Percentiles rank a stretch among this genome's conserved stretches.
These are phyloP conservation scores for Chrysaora quinquecirrha DNA, from an alignment of 30 jellyfish, hydroid and myxozoan genomes.

Conservation along the genomic window DNA sequence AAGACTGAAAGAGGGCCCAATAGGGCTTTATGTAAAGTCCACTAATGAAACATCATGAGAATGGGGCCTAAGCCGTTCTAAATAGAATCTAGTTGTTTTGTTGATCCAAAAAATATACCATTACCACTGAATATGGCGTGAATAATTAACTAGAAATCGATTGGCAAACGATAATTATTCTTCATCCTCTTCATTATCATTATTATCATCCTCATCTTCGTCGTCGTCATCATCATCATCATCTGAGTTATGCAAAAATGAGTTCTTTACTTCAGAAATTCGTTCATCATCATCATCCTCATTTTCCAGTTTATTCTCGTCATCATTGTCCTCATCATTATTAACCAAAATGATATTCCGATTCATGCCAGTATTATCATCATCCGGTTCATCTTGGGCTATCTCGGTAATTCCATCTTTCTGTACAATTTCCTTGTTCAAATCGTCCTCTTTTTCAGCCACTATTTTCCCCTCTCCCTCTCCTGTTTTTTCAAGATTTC, in stretches of 20 bases:
- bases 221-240: conserved; percentile 14
- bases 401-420: conserved; percentile 49
- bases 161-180: background rate
- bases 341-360: background rate
- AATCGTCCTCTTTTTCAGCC: conserved; percentile 26
- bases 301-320: conserved; percentile 7
- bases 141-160: too few relatives aligned
- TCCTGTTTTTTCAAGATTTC: background rate
- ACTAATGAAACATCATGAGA: too few relatives aligned
- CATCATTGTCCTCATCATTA: conserved; percentile 1
- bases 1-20: too few relatives aligned
- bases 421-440: conserved; percentile 20
- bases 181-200: conserved; percentile 37
- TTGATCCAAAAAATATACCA: too few relatives aligned
- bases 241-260: too few relatives aligned
- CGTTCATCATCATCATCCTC: conserved; percentile 50
- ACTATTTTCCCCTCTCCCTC: background rate
- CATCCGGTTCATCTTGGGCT: conserved; percentile 41
- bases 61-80: too few relatives aligned
- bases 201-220: conserved; percentile 24
- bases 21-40: too few relatives aligned
- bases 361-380: conserved; percentile 1
- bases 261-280: conserved; percentile 30
- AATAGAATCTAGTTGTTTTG: too few relatives aligned
- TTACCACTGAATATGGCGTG: too few relatives aligned